Conservation (phyloP, 2,888 invertebrate species). For the Leucoma salicis region DNA sequence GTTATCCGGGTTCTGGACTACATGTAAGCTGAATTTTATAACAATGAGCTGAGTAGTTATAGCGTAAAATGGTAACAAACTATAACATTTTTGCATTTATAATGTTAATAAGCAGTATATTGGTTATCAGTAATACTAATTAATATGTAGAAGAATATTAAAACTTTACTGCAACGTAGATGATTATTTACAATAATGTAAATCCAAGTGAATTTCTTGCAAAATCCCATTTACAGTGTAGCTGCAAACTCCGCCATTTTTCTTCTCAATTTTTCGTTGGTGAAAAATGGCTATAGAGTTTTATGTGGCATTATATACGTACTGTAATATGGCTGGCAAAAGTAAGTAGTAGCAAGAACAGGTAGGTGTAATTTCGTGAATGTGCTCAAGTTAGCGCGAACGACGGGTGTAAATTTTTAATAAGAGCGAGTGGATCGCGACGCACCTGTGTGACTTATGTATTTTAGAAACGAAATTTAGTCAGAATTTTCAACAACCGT, state of each 20-base stretch:
- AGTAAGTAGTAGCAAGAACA: neutral
- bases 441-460: slow-evolving; percentile 45
- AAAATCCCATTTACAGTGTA: no score
- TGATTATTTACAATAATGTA: no score
- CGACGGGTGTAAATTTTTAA: slow-evolving; percentile 47
- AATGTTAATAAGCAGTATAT: no score
- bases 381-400: slow-evolving; percentile 10
- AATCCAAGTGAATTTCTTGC: no score
- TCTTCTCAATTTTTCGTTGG: slow-evolving; percentile 31
- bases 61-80: no score
- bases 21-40: no score
- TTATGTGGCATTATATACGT: slow-evolving; percentile 18
- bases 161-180: no score
- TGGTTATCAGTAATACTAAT: no score
- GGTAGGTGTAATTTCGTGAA: slow-evolving; percentile 5
- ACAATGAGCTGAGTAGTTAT: no score
- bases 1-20: no score
- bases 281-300: slow-evolving; percentile 10
- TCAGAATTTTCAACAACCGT: neutral
- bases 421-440: slow-evolving; percentile 44
- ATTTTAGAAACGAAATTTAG: slow-evolving; percentile 14
- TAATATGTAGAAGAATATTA: no score
- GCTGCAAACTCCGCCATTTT: slow-evolving; percentile 16
- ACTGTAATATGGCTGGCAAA: slow-evolving; percentile 1
- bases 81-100: no score